Conservation (phyloP, 1,140 invertebrate species). For the Drosophila erecta region DNA sequence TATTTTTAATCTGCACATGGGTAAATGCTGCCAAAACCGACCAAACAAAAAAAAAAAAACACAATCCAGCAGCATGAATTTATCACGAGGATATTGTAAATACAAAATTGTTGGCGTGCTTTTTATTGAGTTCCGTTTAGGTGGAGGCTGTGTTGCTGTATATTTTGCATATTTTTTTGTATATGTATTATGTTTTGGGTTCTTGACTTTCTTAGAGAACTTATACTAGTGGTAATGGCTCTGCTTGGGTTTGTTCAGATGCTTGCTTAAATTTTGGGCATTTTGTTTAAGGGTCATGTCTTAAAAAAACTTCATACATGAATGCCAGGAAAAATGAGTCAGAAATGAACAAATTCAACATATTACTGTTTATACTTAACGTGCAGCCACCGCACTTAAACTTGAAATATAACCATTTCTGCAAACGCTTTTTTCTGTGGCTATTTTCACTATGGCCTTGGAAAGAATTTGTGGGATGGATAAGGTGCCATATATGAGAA, state of each 20-base stretch:
- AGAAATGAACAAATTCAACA: not conserved
- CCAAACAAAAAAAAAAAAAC: not conserved
- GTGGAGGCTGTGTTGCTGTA: not conserved
- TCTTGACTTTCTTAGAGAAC: not conserved
- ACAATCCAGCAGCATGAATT: conserved; percentile 20
- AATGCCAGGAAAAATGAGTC: not conserved
- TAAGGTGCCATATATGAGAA: conserved; percentile 85
- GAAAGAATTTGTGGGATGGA: conserved; percentile 87
- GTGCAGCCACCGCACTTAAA: too few species aligned
- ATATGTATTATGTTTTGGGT: too few species aligned
- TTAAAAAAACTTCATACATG: too few species aligned
- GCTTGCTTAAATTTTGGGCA: too few species aligned
- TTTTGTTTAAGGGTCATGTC: too few species aligned
- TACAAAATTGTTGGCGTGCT: conserved; percentile 20
- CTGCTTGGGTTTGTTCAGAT: not conserved
- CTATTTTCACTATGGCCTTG: conserved; percentile 85
- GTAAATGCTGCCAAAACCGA: conserved; percentile 4
- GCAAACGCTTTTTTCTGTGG: too few species aligned
- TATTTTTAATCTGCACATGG: conserved; percentile 62
- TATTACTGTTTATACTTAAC: too few species aligned
- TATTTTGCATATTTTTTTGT: not conserved
- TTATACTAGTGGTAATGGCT: not conserved
- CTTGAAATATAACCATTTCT: too few species aligned
- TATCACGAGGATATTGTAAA: conserved; percentile 45
- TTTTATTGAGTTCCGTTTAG: conserved; percentile 37